Percentiles rank a stretch among this genome's conserved stretches.
Evolutionary conservation across 2,888 invertebrate genomes (phyloP).

Genomic region (Tetragnatha montana): DNA sequence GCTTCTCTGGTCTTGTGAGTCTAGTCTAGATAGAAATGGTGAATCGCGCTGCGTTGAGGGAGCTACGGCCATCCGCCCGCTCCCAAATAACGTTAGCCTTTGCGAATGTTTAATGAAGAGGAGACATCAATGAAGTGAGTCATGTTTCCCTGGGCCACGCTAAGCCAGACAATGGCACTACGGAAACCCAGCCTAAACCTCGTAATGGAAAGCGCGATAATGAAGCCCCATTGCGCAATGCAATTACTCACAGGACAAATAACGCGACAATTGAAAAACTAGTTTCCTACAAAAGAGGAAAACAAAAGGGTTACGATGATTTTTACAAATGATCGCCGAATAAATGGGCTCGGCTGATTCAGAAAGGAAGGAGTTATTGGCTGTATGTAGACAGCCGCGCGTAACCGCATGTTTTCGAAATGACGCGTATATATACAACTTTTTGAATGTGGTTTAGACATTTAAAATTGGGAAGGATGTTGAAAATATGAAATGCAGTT

Average conservation of each 20-base stretch:
- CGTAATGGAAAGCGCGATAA: constrained; percentile 21
- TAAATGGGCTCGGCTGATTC: no score
- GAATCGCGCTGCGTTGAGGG: not conserved
- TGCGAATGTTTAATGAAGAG: not conserved
- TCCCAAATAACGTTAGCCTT: not conserved
- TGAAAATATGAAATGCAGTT: no score
- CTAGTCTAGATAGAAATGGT: not conserved
- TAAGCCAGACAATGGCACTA: constrained; percentile 16
- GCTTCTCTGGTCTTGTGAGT: not conserved
- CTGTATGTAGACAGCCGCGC: no score
- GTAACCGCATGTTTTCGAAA: no score
- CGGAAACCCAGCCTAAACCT: constrained; percentile 1
- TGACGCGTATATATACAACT: no score
- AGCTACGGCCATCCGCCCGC: not conserved
- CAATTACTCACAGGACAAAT: constrained; percentile 30
- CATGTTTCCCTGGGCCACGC: constrained; percentile 4
- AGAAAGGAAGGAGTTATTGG: no score
- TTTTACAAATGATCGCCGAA: no score
- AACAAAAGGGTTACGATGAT: no score
- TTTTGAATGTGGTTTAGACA: no score
- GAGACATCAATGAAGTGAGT: constrained; percentile 10
- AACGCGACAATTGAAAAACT: not conserved
- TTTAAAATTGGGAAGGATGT: no score
- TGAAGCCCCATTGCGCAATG: constrained; percentile 22
- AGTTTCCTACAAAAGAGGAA: no score